Evolutionary conservation across 2,113 vertebrate genomes (phyloP).

Genomic region (Phoxinus phoxinus): DNA sequence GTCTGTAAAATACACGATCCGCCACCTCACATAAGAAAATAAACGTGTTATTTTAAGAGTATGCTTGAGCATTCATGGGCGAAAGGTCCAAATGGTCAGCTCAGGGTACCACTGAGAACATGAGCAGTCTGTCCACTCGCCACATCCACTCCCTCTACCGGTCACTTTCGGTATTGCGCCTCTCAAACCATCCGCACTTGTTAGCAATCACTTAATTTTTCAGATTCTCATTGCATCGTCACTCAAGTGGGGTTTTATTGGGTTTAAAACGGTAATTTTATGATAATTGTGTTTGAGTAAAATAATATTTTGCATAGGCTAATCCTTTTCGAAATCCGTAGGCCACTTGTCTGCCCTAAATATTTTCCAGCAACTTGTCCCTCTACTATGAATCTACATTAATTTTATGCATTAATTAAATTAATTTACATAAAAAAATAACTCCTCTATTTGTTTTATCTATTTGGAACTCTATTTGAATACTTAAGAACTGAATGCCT

Average conservation of each 20-base stretch:
- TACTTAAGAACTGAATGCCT: not conserved
- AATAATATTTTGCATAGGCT: not conserved
- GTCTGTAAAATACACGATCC: not conserved
- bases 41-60: not conserved
- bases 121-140: not conserved
- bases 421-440: too few species aligned
- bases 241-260: not conserved
- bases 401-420: too few species aligned
- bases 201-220: not conserved
- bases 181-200: conserved; percentile 7
- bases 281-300: not conserved
- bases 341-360: not conserved
- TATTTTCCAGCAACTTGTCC: not conserved
- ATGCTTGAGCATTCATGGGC: not conserved
- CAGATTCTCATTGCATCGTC: conserved; percentile 12
- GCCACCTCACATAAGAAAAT: not conserved
- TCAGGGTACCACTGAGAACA: conserved; percentile 14
- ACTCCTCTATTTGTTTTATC: not conserved
- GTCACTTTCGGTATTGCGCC: not conserved
- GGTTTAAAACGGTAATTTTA: not conserved
- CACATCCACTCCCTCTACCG: conserved; percentile 52
- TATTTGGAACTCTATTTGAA: too few species aligned
- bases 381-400: too few species aligned
- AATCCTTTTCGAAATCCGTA: not conserved
- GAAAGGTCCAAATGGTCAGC: not conserved